Conservation (phyloP, 2,888 invertebrate genomes). For the Caenorhabditis zanzibari region DNA sequence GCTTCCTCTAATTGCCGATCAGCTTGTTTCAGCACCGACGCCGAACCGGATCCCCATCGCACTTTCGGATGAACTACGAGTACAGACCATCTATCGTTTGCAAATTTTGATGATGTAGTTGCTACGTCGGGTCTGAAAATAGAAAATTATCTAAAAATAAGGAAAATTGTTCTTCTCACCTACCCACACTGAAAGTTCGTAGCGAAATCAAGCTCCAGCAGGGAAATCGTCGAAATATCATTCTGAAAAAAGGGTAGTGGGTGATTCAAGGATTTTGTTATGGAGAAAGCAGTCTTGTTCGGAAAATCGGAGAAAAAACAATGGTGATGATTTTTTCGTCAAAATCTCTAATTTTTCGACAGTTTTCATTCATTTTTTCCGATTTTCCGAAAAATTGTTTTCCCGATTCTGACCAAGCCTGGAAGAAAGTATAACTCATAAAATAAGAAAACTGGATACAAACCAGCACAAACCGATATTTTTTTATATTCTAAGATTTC, state of each 20-base stretch:
- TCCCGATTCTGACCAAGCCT: too few relatives aligned
- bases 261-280: too few relatives aligned
- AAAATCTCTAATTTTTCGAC: too few relatives aligned
- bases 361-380: too few relatives aligned
- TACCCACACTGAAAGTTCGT: slow-evolving; percentile 18
- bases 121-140: slow-evolving; percentile 37
- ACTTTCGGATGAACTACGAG: slow-evolving; percentile 83
- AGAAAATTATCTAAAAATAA: not conserved
- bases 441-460: too few relatives aligned
- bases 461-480: too few relatives aligned
- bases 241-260: slow-evolving; percentile 13
- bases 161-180: slow-evolving; percentile 25
- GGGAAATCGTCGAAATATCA: slow-evolving; percentile 28
- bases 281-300: too few relatives aligned
- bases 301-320: too few relatives aligned
- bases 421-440: too few relatives aligned
- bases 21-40: slow-evolving; percentile 86
- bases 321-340: too few relatives aligned
- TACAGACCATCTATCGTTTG: slow-evolving; percentile 53
- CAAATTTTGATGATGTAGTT: slow-evolving; percentile 38
- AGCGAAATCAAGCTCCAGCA: not conserved
- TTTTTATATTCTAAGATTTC: too few relatives aligned
- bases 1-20: slow-evolving; percentile 89
- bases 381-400: too few relatives aligned
- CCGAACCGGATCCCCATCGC: slow-evolving; percentile 88